Percentiles rank a stretch among this genome's conserved stretches.
Conservation (phyloP, 2,113 vertebrate genomes). For the Motacilla tschutschensis region DNA sequence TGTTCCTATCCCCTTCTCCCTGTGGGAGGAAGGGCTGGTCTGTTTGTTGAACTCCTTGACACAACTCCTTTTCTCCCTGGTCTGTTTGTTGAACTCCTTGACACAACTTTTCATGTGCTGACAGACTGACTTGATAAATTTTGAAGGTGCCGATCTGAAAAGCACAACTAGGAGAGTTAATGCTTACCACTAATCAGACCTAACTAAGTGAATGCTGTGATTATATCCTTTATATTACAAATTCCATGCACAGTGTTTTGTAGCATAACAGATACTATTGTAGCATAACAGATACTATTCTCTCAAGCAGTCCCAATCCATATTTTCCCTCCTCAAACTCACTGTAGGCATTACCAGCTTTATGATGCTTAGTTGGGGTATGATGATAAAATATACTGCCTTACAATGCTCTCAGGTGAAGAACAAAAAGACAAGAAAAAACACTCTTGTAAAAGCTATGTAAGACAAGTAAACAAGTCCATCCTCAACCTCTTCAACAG, state of each 20-base stretch:
- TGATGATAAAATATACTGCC: background rate
- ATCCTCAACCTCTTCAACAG: background rate
- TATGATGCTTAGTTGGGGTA: background rate
- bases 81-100: background rate
- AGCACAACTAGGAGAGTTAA: background rate
- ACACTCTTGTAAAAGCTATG: background rate
- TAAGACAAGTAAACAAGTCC: background rate
- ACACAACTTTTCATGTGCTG: background rate
- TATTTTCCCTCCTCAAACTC: background rate
- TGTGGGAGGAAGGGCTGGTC: too few species aligned
- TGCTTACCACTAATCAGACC: background rate
- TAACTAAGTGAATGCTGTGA: background rate
- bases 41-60: background rate
- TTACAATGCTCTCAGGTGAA: background rate
- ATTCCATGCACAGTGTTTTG: background rate
- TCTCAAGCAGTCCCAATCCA: background rate
- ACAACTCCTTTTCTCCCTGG: too few species aligned
- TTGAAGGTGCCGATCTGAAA: background rate
- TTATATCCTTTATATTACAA: background rate
- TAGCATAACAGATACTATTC: background rate
- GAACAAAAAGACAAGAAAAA: background rate
- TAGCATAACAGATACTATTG: background rate
- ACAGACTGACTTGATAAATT: background rate
- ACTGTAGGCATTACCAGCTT: background rate
- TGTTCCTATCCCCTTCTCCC: background rate